Evolutionary conservation across 2,888 invertebrate species (phyloP), one percentile per base, ranked within the genome.

Genomic region (Chrysina gloriosa): DNA sequence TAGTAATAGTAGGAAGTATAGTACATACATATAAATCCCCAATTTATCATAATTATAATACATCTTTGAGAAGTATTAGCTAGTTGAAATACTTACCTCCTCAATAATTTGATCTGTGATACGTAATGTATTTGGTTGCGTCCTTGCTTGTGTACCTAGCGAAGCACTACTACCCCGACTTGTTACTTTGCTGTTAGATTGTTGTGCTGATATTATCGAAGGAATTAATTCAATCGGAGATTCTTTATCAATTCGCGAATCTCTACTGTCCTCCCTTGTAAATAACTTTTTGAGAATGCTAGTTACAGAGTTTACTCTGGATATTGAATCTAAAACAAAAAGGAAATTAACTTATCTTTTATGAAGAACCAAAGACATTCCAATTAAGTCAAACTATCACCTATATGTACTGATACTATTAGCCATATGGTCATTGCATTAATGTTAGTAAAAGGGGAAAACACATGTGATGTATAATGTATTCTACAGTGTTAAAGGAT

Each of bases 281-380:
- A 94, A 91, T 63, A 94, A 84, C 71, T 92, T 86, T 78, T 92
- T 92, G 4, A 94, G 82, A 77, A 92, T 90, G 7, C 90, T 92
- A 0, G 93, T 91, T 31, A 93, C 93, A 0, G 94, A 93, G 76
- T 89, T 90, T 0, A 90, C 90, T 54, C 93, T 85, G 0, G 91
- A 87, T 75, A 94, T 82, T 0, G 90, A 88, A 9, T 87, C 88
- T 65, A 85, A 25, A 3, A 66, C 36, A 11, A 34, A 47, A 29
- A 9, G 65, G 25, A 2, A 48, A 27, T 14, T 5, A 16, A 48
- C 11, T 11, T 9, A 14, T 21, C 11, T 52, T 29, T 14, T n/a
- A n/a, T n/a, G n/a, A n/a, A n/a, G n/a, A n/a, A n/a, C n/a, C n/a
- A n/a, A n/a, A n/a, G n/a, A n/a, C n/a, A n/a, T n/a, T n/a, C n/a